These are phyloP conservation scores for Monodelphis domestica DNA, from an alignment of 2,797 vertebrate species.

Conservation along the genomic window DNA sequence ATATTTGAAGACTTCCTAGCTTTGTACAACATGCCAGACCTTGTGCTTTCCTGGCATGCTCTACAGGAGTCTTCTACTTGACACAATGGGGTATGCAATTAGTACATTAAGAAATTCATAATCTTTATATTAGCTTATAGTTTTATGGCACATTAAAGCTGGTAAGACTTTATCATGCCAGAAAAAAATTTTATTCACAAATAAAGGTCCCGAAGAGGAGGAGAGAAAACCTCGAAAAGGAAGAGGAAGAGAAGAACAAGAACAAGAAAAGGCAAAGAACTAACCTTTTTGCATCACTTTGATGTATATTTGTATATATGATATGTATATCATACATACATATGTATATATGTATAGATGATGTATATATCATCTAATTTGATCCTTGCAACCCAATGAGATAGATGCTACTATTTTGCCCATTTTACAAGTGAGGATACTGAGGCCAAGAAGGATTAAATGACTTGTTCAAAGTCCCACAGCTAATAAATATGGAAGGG, in stretches of 20 bases:
- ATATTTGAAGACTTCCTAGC: neutral
- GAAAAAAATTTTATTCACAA: neutral
- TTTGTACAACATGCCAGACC: neutral
- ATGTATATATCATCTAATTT: too few species aligned
- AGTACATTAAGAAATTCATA: neutral
- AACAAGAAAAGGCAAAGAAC: neutral
- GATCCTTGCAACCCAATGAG: too few species aligned
- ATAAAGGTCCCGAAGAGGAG: neutral
- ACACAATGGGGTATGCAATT: neutral
- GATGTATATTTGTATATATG: too few species aligned
- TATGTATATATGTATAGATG: too few species aligned
- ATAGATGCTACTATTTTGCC: too few species aligned
- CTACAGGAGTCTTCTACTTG: neutral
- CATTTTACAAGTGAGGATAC: too few species aligned
- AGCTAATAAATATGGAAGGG: too few species aligned
- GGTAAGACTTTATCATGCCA: neutral
- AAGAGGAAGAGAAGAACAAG: neutral
- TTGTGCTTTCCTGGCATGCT: neutral
- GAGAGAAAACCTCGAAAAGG: neutral
- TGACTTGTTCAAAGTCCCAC: too few species aligned
- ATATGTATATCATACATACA: too few species aligned
- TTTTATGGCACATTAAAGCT: neutral
- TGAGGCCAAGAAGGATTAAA: too few species aligned
- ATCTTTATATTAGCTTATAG: neutral
- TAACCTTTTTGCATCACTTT: too few species aligned